Evolutionary conservation across 2,888 invertebrate genomes (phyloP).

Genomic region (Amphipoea oculea): DNA sequence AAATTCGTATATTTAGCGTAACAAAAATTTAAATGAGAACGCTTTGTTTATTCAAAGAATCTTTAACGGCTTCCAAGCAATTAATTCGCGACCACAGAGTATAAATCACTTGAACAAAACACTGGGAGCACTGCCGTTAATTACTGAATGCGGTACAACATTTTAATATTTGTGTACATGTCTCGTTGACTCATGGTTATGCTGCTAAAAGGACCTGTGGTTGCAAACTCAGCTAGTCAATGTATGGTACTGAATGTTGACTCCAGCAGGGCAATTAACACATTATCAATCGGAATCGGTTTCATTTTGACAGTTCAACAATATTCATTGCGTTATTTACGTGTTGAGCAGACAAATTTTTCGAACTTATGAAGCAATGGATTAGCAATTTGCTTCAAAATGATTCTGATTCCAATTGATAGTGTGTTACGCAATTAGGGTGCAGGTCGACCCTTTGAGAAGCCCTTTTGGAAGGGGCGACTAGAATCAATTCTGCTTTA

Average conservation of each 20-base stretch:
- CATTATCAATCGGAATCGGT: too few relatives aligned
- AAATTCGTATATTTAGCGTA: constrained; percentile 51
- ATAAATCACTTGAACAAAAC: constrained; percentile 67
- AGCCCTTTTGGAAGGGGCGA: background rate
- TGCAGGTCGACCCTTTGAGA: background rate
- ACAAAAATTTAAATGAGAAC: constrained; percentile 54
- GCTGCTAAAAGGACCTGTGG: background rate
- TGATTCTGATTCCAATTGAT: too few relatives aligned
- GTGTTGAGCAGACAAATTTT: too few relatives aligned
- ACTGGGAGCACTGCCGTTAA: constrained; percentile 57
- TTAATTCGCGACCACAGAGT: constrained; percentile 61
- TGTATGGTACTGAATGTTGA: background rate
- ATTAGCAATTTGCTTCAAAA: too few relatives aligned
- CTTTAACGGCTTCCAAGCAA: constrained; percentile 64
- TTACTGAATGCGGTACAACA: constrained; percentile 62
- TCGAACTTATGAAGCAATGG: too few relatives aligned
- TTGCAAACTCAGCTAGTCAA: background rate
- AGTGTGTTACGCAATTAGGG: too few relatives aligned
- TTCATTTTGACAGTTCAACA: too few relatives aligned
- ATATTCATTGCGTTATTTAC: too few relatives aligned
- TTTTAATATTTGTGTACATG: constrained; percentile 59
- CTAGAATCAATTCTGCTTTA: background rate
- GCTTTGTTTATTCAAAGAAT: constrained; percentile 56
- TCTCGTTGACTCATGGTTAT: constrained; percentile 21
- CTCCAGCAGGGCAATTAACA: background rate